Evolutionary conservation across 2,888 invertebrate species (phyloP).

Genomic region (Onthophagus sagittarius): DNA sequence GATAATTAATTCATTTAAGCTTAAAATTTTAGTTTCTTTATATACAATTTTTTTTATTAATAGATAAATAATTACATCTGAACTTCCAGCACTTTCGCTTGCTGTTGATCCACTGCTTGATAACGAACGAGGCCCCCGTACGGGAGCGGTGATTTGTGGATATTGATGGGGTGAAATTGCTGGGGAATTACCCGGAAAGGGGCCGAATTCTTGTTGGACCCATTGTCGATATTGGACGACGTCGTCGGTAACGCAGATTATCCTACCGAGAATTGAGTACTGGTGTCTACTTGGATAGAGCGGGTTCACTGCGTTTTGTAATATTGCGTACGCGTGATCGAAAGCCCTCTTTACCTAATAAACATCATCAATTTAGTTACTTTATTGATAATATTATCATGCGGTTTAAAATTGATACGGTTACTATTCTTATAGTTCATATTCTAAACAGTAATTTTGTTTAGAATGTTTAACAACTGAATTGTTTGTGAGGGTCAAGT

Average conservation of each 20-base stretch:
- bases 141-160: constrained; percentile 23
- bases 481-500: too few species aligned
- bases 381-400: too few species aligned
- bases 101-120: constrained; percentile 46
- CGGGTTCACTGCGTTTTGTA: constrained; percentile 69
- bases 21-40: too few species aligned
- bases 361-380: too few species aligned
- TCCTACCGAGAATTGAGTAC: constrained; percentile 77
- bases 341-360: constrained; percentile 82
- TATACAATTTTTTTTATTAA: constrained; percentile 2
- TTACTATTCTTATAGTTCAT: too few species aligned
- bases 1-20: too few species aligned
- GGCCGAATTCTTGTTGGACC: constrained; percentile 54
- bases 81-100: constrained; percentile 45
- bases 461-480: too few species aligned
- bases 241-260: constrained; percentile 90
- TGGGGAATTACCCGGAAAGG: constrained; percentile 27
- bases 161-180: constrained; percentile 31
- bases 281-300: constrained; percentile 54
- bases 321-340: constrained; percentile 88
- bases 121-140: constrained; percentile 39
- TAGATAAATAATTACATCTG: constrained; percentile 39
- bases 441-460: too few species aligned
- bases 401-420: too few species aligned
- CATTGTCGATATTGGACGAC: constrained; percentile 71